A percentile compares a stretch with the other conserved stretches of the same genome.
phyloP scores from a whole-genome alignment of 2,797 vertebrate genomes.

The Luscinia luscinia region DNA sequence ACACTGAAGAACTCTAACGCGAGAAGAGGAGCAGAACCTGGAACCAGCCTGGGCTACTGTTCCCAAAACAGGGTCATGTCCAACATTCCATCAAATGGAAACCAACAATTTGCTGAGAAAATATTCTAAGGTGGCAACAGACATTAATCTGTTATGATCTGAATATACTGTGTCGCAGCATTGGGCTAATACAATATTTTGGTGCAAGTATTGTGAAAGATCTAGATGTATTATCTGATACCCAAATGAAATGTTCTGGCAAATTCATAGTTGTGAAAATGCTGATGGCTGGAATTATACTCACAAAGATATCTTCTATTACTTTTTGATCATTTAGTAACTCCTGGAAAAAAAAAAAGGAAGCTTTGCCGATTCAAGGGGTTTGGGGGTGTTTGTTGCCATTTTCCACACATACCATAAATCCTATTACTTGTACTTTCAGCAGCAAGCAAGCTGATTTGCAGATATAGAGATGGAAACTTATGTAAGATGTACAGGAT shows the following conservation, averaged over 20 bases:
- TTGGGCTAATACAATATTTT: neutral
- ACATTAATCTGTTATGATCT: neutral
- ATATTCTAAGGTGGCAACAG: neutral
- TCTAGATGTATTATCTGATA: neutral
- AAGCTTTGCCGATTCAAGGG: neutral
- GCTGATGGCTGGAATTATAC: neutral
- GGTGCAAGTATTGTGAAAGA: neutral
- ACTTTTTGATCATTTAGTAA: neutral
- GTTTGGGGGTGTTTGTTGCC: neutral
- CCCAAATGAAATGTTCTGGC: neutral
- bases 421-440: neutral
- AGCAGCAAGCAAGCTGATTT: neutral
- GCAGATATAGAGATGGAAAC: neutral
- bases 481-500: neutral
- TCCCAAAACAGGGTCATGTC: neutral
- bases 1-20: rapidly evolving
- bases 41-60: neutral
- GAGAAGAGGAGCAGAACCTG: neutral
- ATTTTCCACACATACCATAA: neutral
- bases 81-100: neutral
- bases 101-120: neutral
- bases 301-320: neutral
- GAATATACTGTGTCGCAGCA: neutral
- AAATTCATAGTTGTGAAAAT: neutral
- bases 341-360: neutral